These are phyloP conservation scores for Zeugodacus cucurbitae DNA, from an alignment of 1,140 invertebrate species.

Conservation along the genomic window DNA sequence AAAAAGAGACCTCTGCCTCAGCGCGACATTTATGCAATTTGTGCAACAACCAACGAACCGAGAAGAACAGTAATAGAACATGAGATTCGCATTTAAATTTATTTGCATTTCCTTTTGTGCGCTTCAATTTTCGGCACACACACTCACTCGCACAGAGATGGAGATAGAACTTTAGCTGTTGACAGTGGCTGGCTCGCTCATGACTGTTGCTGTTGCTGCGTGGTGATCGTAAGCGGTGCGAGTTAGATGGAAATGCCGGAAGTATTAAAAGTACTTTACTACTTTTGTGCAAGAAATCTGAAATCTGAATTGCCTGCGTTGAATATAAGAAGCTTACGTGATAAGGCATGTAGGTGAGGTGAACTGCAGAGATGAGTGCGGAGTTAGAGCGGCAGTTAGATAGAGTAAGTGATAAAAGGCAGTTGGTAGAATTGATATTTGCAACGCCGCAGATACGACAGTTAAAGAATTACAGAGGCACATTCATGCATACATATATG, in stretches of 20 bases:
- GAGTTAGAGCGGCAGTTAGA: background rate
- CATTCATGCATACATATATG: background rate
- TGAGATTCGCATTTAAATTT: slow-evolving; percentile 13
- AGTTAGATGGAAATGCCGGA: slow-evolving; percentile 30
- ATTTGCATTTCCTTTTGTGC: background rate
- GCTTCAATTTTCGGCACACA: background rate
- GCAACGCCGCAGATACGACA: background rate
- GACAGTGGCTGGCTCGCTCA: background rate
- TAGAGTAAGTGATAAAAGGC: background rate
- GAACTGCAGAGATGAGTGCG: background rate
- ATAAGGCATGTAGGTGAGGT: background rate
- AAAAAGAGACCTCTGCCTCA: background rate
- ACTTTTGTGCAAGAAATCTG: slow-evolving; percentile 25
- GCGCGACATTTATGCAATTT: background rate
- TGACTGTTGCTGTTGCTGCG: background rate
- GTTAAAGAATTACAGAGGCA: background rate
- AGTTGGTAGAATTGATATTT: background rate
- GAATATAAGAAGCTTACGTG: slow-evolving; percentile 9
- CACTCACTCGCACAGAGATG: background rate
- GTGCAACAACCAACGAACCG: background rate
- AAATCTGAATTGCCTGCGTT: slow-evolving; percentile 25
- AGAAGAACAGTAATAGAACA: background rate
- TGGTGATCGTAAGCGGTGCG: background rate
- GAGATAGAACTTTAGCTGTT: background rate
- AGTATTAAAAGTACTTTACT: slow-evolving; percentile 30